Evolutionary conservation across 1,140 invertebrate species (phyloP), one percentile per base, ranked within the genome.

Genomic region (Anoplophora glabripennis): DNA sequence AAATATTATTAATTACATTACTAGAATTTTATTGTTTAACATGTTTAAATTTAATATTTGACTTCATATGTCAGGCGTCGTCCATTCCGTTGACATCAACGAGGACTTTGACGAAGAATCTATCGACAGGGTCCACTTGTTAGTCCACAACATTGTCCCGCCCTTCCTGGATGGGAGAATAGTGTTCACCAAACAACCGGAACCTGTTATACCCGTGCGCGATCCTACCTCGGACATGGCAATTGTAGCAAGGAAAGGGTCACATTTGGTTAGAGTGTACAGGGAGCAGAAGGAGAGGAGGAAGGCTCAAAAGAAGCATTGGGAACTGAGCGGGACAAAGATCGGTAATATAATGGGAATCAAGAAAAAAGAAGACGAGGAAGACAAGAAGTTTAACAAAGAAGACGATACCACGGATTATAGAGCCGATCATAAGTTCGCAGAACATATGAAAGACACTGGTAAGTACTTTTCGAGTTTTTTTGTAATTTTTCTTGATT

Each of bases 161-260:
- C 98, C 98, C 7, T 99, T 99, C 78, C 79, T 99, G 2, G 98
- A 99, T 80, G 98, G 97, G 0, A 82, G 97, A 38, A 98, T 99
- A 71, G 96, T 98, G 0, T 99, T 99, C 71, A 99, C 98, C 0
- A 99, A 99, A 75, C 97, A 99, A 76, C 94, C 94, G 7, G 96
- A 99, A 76, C 95, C 95, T 51, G 91, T 98, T 48, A 86, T 98
- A 66, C 93, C 93, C 49, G 89, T 90, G 71, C 77, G 93, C 81
- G 98, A 99, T 81, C 90, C 95, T 0, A 98, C 94, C 17, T 95
- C 91, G 1, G 96, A 99, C 70, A 97, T 99, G 94, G 98, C 98
- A 0, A 79, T 98, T 37, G 89, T 97, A 49, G 88, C 97, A 0
- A 82, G 95, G n/a, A 99, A 99, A 80, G 98, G 97, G 7, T 94